These are phyloP conservation scores for Caenorhabditis inopinata DNA, from an alignment of 1,140 invertebrate genomes.

Conservation along the genomic window DNA sequence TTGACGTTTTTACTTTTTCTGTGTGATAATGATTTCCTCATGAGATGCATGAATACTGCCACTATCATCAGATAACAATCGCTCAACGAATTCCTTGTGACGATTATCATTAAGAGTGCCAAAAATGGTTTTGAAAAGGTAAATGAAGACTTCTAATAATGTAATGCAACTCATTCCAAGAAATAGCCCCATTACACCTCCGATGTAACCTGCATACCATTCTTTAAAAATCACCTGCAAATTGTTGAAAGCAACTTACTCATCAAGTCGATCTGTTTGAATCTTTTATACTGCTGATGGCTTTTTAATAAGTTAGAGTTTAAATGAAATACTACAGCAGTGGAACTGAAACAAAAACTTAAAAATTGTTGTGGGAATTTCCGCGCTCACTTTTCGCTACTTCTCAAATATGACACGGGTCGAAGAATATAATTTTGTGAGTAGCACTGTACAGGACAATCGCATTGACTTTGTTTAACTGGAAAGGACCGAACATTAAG, in stretches of 20 bases:
- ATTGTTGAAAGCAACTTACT: no score
- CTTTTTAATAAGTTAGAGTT: not conserved
- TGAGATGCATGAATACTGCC: constrained; percentile 34
- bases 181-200: constrained; percentile 47
- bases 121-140: constrained; percentile 48
- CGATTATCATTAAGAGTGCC: constrained; percentile 37
- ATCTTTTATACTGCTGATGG: constrained; percentile 39
- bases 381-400: not conserved
- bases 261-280: constrained; percentile 45
- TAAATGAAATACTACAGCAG: not conserved
- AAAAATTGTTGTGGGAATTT: not conserved
- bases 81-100: constrained; percentile 36
- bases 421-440: not conserved
- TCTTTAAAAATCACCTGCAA: no score
- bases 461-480: not conserved
- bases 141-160: constrained; percentile 47
- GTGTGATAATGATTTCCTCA: constrained; percentile 46
- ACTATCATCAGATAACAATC: constrained; percentile 19
- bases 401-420: not conserved
- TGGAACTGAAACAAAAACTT: not conserved
- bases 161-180: constrained; percentile 49
- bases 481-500: not conserved
- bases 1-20: not conserved
- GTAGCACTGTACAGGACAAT: not conserved
- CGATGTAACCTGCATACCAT: constrained; percentile 45